Base-by-base conservation (phyloP, 2,888 invertebrate species). In the Leptinotarsa rubiginosa region DNA sequence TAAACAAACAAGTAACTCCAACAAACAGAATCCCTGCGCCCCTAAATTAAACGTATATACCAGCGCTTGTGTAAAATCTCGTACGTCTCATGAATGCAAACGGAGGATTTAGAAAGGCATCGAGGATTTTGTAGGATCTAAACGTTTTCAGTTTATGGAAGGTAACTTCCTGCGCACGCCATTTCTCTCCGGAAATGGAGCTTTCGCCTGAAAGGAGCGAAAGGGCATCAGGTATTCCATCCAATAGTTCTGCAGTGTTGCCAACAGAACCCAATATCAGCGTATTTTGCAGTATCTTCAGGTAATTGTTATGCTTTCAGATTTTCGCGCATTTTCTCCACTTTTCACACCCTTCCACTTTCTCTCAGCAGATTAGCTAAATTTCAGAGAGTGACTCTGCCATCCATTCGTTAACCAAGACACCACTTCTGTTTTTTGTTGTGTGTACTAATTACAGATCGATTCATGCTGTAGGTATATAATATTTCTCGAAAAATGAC, bases 81-180 rank as follows among this genome's bases (percentile, higher is more conserved):
- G 82, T 82, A 85, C 85, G 85, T 83, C 83, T 80, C 82, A 82
- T 86, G 86, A 86, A 86, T 87, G 85, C 85, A 86, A 86, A 87
- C 83, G 81, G 84, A 83, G 85, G 86, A 83, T 85, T 87, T 86
- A 82, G 83, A 82, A 83, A 81, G 84, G 81, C 83, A 83, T 82
- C 83, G 83, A 83, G 86, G 86, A 87, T 86, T 86, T 86, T 81
- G 84, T 85, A 84, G 82, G 84, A 85, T 85, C 83, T 81, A 82
- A 85, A 79, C 85, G 85, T 85, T 86, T 86, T 83, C 84, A 81
- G 83, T 86, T 86, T 86, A 86, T 85, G 85, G 85, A 83, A 83
- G 83, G 83, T 82, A 80, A 83, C 83, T 86, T 85, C 85, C 85
- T 85, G 85, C 82, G 84, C 83, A 82, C 84, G 83, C 84, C 82